Evolutionary conservation across 2,113 vertebrate genomes (phyloP).

Genomic region (Hirundichthys speculiger): DNA sequence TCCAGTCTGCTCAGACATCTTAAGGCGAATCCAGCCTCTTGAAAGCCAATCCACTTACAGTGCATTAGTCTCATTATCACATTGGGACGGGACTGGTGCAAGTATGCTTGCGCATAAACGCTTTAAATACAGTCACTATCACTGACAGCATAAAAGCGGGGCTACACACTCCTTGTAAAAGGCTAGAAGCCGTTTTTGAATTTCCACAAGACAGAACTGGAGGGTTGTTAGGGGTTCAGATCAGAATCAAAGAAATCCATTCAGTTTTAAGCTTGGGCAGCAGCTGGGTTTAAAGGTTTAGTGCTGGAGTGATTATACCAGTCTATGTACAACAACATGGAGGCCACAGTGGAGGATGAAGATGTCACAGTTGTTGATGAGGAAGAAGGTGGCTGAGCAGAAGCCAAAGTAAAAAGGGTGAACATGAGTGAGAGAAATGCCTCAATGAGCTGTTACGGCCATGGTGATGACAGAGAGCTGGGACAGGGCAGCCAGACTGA

Average conservation of each 20-base stretch:
- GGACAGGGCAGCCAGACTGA: conserved; percentile 64
- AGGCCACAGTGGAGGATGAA: conserved; percentile 9
- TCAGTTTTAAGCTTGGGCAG: conserved; percentile 22
- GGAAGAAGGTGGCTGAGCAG: neutral
- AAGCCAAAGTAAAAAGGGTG: conserved; percentile 1
- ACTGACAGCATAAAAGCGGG: neutral
- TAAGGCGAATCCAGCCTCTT: conserved; percentile 71
- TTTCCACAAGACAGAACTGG: conserved; percentile 10
- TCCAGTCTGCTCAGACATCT: conserved; percentile 79
- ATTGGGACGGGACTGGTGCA: conserved; percentile 38
- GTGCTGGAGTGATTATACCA: conserved; percentile 20
- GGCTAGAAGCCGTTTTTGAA: conserved; percentile 12
- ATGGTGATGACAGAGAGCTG: conserved; percentile 36
- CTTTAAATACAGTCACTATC: conserved; percentile 40
- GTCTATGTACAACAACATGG: conserved; percentile 7
- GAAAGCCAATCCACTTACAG: conserved; percentile 80
- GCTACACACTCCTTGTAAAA: conserved; percentile 22
- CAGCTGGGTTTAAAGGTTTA: conserved; percentile 35
- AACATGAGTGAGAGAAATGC: neutral
- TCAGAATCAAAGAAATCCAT: conserved; percentile 5
- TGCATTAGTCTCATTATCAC: conserved; percentile 80
- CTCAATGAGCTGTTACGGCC: conserved; percentile 19
- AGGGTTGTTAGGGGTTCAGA: neutral
- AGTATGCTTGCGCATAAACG: neutral
- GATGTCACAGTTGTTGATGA: neutral